Evolutionary conservation across 2,113 vertebrate genomes (phyloP).

Genomic region (Actenoides hombroni): DNA sequence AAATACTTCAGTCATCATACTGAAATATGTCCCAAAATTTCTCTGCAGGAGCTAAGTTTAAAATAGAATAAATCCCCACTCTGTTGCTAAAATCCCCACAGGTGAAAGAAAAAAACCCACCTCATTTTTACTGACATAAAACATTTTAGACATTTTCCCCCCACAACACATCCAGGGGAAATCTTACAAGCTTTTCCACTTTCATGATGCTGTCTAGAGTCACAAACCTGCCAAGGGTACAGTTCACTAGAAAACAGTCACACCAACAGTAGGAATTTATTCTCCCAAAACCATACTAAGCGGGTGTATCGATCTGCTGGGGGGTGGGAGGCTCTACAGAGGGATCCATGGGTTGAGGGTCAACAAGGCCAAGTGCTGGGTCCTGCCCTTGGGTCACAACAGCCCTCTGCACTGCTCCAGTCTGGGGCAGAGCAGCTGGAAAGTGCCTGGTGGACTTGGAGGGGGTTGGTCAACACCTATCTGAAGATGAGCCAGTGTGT

Average conservation of each 20-base stretch:
- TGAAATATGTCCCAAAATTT: background rate
- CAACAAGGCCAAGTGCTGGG: too few relatives aligned
- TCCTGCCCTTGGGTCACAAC: too few relatives aligned
- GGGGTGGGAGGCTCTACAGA: too few relatives aligned
- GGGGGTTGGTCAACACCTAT: too few relatives aligned
- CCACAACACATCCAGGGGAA: background rate
- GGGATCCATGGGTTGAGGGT: too few relatives aligned
- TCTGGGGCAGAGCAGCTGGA: too few relatives aligned
- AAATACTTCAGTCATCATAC: background rate
- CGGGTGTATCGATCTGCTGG: too few relatives aligned
- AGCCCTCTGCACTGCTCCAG: too few relatives aligned
- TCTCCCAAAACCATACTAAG: background rate
- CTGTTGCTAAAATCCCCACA: background rate
- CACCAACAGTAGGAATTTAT: background rate
- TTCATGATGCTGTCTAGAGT: background rate
- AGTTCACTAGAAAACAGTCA: rapidly evolving
- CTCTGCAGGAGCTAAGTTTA: background rate
- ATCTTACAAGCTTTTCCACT: background rate
- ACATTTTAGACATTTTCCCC: background rate
- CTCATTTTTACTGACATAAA: background rate
- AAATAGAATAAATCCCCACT: background rate
- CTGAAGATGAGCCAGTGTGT: too few relatives aligned
- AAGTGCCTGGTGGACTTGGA: too few relatives aligned
- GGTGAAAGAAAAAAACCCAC: background rate
- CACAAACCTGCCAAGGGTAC: background rate